Evolutionary conservation across 2,113 vertebrate genomes (phyloP).

Genomic region (Serinus canaria): DNA sequence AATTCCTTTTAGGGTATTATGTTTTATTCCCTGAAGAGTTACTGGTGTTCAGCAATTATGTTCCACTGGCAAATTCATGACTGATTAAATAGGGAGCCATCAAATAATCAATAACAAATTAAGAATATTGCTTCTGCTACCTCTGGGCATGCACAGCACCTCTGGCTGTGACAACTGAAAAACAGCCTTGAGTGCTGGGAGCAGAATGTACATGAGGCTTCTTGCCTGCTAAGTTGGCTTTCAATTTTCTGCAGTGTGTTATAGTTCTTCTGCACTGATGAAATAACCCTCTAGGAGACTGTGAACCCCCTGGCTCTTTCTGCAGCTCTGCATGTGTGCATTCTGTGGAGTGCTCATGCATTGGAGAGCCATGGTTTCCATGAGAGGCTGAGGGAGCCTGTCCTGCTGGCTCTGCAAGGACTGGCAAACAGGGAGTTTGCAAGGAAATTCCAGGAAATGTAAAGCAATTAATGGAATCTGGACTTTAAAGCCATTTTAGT

Average conservation of each 20-base stretch:
- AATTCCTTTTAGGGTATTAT: not conserved
- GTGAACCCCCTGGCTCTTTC: not conserved
- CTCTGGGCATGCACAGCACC: not conserved
- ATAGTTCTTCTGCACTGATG: not conserved
- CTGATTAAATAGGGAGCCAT: not conserved
- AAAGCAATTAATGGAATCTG: not conserved
- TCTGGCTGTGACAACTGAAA: not conserved
- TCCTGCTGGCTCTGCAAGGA: not conserved
- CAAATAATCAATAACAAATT: not conserved
- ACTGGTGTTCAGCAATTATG: not conserved
- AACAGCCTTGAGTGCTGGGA: not conserved
- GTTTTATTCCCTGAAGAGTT: not conserved
- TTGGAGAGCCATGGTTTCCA: not conserved
- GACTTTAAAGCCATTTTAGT: not conserved
- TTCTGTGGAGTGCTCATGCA: not conserved
- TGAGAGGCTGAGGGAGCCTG: not conserved
- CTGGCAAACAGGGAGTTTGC: not conserved
- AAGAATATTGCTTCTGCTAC: not conserved
- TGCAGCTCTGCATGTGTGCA: not conserved
- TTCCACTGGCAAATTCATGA: not conserved
- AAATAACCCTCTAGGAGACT: not conserved
- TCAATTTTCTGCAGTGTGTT: not conserved
- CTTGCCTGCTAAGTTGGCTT: not conserved
- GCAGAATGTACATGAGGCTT: fast-evolving
- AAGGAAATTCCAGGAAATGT: not conserved